A percentile compares a stretch with the other conserved stretches of the same genome.
These are phyloP conservation scores for Limnothrissa miodon DNA, from an alignment of 2,113 vertebrate genomes.

Conservation along the genomic window DNA sequence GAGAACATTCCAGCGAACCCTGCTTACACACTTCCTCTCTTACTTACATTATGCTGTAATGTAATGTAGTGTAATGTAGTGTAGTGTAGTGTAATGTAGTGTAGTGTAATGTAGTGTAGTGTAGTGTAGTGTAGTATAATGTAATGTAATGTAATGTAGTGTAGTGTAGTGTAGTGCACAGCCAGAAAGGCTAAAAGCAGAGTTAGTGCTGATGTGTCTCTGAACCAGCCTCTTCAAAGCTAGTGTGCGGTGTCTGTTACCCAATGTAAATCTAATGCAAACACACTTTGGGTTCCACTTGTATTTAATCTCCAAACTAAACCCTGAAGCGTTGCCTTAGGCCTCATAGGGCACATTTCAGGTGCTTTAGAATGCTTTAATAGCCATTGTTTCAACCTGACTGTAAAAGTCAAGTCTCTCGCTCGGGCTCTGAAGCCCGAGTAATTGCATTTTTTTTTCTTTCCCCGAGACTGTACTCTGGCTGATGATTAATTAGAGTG, in stretches of 20 bases:
- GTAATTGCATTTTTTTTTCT: background rate
- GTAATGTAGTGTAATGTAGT: no score
- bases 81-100: no score
- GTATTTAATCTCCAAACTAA: background rate
- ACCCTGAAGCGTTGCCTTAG: background rate
- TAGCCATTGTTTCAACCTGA: background rate
- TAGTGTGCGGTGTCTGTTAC: background rate
- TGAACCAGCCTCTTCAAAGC: background rate
- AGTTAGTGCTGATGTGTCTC: no score
- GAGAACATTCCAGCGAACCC: background rate
- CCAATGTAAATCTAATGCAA: background rate
- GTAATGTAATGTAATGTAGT: no score
- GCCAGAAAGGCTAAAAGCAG: no score
- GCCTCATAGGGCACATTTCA: background rate
- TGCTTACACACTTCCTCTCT: background rate
- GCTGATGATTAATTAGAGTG: background rate
- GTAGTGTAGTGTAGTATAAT: no score
- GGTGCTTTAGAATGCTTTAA: background rate
- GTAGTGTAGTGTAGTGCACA: no score
- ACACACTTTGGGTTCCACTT: background rate
- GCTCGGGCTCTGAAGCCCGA: background rate
- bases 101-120: no score
- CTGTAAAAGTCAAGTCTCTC: background rate
- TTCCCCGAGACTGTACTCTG: background rate
- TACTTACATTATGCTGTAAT: background rate